Base-by-base conservation (phyloP, 2,797 vertebrate genomes). In the Phrynocephalus forsythii region DNA sequence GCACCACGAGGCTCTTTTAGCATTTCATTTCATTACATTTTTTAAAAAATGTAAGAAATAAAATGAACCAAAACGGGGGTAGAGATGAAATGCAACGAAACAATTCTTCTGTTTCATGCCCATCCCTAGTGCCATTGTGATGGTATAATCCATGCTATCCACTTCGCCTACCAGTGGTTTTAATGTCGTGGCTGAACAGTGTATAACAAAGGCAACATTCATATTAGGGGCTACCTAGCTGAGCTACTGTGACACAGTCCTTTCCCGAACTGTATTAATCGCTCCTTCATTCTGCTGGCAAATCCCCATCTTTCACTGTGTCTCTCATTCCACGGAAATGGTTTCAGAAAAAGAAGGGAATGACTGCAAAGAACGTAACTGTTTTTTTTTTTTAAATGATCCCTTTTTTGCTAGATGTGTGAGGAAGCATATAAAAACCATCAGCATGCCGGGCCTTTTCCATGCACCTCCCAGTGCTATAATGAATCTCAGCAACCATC, bases 361-460 rank as follows among this genome's bases (percentile, higher is more conserved):
- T 76, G 71, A 72, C 69, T 86, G 22, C 33, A 56, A 50, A 6
- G 48, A 63, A 38, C 16, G 73, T 86, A 28, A 67, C 66, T 15
- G 11, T 67, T 28, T 50, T 16, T 69, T 22, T 28, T 82, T 52
- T 10, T 24, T 83, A 63, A 2, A 66, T 72, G 1, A 11, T 24
- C 63, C 30, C 71, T 44, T n/a, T 44, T 79, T 9, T 68, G 7
- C 73, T 60, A 1, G 2, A 3, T 63, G 60, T 63, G 16, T 20
- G 18, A 18, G 24, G 56, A 79, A n/a, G 89, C 85, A 80, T 3
- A 69, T 63, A 73, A 82, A n/a, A 79, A 44, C 48, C 71, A 82
- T 44, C 26, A 77, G 79, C 85, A 80, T 72, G 22, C 66, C 71
- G 86, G 71, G 80, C 30, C 60, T 63, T 86, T 90, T 79, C 33